Evolutionary conservation across 2,797 vertebrate species (phyloP).

Genomic region (Margarornis squamiger): DNA sequence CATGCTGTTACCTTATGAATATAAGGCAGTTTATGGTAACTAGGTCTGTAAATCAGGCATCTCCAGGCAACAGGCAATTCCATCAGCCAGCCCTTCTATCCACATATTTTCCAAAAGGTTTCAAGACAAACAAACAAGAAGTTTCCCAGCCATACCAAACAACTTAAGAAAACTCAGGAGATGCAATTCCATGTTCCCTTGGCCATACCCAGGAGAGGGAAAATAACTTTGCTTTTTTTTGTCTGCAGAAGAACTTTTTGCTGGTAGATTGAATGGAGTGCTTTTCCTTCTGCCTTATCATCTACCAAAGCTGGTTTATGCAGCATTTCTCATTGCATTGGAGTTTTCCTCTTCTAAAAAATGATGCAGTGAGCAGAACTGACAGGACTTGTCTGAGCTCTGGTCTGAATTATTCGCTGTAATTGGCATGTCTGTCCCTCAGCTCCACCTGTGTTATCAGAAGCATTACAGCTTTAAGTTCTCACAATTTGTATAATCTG

Average conservation of each 20-base stretch:
- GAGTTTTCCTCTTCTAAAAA: constrained; percentile 8
- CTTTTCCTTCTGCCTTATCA: background rate
- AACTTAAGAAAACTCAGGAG: background rate
- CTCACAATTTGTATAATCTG: background rate
- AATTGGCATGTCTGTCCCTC: constrained; percentile 3
- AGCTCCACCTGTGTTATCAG: background rate
- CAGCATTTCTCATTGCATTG: constrained; percentile 5
- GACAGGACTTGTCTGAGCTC: constrained; percentile 16
- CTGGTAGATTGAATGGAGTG: background rate
- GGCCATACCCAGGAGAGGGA: background rate
- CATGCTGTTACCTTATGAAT: background rate
- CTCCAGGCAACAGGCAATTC: background rate
- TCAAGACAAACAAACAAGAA: background rate
- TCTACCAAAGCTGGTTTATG: background rate
- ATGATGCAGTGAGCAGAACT: constrained; percentile 22
- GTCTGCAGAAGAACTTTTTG: background rate
- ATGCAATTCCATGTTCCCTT: background rate
- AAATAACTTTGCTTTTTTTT: background rate
- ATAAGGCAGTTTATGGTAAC: background rate
- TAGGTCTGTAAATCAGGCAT: background rate
- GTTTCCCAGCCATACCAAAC: background rate
- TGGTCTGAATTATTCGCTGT: constrained; percentile 40
- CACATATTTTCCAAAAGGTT: background rate
- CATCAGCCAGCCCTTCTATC: background rate
- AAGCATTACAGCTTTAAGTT: constrained; percentile 4